A percentile compares a stretch with the other conserved stretches of the same genome.
Evolutionary conservation across 2,888 invertebrate genomes (phyloP).

Genomic region (Aethes cnicana): DNA sequence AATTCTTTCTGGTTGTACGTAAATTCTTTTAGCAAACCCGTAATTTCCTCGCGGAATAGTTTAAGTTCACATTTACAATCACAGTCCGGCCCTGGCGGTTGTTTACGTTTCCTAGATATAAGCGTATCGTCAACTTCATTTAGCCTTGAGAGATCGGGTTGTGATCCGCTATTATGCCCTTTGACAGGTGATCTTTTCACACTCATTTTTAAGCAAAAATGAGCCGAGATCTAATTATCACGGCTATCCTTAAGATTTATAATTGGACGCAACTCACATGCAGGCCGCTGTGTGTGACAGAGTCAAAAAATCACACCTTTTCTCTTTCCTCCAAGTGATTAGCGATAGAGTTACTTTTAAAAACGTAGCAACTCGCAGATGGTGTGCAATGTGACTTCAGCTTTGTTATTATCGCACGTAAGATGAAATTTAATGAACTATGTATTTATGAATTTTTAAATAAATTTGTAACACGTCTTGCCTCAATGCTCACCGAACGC

Average conservation of each 20-base stretch:
- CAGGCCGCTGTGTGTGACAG: background rate
- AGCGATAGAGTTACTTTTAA: background rate
- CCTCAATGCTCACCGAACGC: background rate
- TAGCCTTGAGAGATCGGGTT: background rate
- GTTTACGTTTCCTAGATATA: background rate
- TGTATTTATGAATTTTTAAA: background rate
- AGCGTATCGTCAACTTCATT: background rate
- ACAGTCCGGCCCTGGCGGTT: constrained; percentile 7
- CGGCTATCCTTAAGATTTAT: background rate
- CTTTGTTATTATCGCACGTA: background rate
- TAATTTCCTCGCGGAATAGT: background rate
- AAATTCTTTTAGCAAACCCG: background rate
- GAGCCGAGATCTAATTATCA: background rate
- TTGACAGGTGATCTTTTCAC: background rate
- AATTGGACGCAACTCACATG: background rate
- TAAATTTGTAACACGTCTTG: background rate
- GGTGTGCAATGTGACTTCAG: background rate
- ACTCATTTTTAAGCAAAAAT: background rate
- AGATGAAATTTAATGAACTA: background rate
- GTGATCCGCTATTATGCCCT: background rate
- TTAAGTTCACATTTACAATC: background rate
- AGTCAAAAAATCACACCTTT: background rate
- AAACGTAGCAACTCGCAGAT: background rate
- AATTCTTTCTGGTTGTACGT: background rate
- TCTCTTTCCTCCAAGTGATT: constrained; percentile 2